A percentile compares a stretch with the other conserved stretches of the same genome.
phyloP scores from a whole-genome alignment of 2,888 invertebrate genomes.

The Zaprionus bogoriensis region DNA sequence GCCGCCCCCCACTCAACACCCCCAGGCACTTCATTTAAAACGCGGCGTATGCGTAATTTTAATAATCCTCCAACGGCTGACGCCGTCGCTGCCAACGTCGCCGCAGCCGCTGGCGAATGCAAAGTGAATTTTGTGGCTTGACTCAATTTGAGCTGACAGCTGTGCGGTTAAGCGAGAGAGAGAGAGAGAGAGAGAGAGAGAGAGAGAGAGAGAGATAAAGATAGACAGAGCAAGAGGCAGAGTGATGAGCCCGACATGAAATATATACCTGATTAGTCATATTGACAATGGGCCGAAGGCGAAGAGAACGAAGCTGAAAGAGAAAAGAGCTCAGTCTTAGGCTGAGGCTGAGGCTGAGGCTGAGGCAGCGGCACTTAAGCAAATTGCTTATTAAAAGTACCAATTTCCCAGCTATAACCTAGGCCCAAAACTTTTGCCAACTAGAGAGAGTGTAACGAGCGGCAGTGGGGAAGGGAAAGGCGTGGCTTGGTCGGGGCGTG shows the following conservation, averaged over 20 bases:
- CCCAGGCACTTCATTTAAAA: slow-evolving; percentile 64
- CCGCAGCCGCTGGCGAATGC: slow-evolving; percentile 57
- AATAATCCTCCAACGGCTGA: slow-evolving; percentile 71
- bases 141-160: slow-evolving; percentile 73
- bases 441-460: slow-evolving; percentile 9
- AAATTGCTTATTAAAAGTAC: slow-evolving; percentile 77
- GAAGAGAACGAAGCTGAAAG: not conserved
- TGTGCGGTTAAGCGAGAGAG: slow-evolving; percentile 40
- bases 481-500: slow-evolving; percentile 28
- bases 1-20: not conserved
- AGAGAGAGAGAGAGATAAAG: not conserved
- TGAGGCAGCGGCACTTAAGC: slow-evolving; percentile 58
- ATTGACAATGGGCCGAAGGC: slow-evolving; percentile 56
- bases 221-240: not conserved
- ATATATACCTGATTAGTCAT: slow-evolving; percentile 77
- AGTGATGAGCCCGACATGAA: slow-evolving; percentile 33
- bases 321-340: too few species aligned
- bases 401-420: slow-evolving; percentile 40
- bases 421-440: slow-evolving; percentile 46
- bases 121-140: slow-evolving; percentile 76
- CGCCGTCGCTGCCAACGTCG: not conserved
- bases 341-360: not conserved
- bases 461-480: not conserved
- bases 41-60: slow-evolving; percentile 78
- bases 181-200: not conserved